Conservation (phyloP, 2,113 vertebrate species). For the Bujurquina vittata region DNA sequence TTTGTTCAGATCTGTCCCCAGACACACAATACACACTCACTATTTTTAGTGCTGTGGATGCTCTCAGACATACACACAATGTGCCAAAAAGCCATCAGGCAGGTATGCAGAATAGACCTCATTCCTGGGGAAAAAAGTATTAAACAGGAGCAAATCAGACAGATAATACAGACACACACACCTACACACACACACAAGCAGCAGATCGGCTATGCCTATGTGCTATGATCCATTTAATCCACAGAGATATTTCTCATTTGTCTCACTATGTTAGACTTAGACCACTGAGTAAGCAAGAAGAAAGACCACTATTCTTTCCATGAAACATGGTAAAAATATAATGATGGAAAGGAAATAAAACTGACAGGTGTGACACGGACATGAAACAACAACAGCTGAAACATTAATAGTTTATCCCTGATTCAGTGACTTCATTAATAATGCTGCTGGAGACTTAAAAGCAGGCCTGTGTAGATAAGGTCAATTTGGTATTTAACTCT, state of each 20-base stretch:
- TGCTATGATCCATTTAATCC: conserved; percentile 57
- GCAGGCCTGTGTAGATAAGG: too few species aligned
- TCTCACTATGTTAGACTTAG: conserved; percentile 30
- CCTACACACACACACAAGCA: not conserved
- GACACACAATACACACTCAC: conserved; percentile 47
- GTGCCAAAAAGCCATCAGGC: conserved; percentile 59
- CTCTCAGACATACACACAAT: conserved; percentile 17
- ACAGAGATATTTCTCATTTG: conserved; percentile 55
- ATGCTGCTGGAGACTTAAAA: not conserved
- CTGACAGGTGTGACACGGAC: not conserved
- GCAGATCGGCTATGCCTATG: not conserved
- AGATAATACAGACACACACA: conserved; percentile 14
- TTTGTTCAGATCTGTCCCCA: conserved; percentile 40
- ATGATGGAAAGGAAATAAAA: not conserved
- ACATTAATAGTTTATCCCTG: not conserved
- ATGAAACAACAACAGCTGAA: not conserved
- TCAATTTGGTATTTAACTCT: not conserved
- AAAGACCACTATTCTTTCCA: not conserved
- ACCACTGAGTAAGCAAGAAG: not conserved
- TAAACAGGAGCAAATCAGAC: conserved; percentile 20
- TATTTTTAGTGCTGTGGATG: conserved; percentile 27
- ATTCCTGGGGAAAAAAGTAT: conserved; percentile 37
- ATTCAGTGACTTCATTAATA: not conserved
- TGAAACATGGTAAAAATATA: not conserved
- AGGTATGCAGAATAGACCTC: conserved; percentile 46